These are phyloP conservation scores for Piezodorus guildinii DNA, from an alignment of 1,140 invertebrate genomes.

Conservation along the genomic window DNA sequence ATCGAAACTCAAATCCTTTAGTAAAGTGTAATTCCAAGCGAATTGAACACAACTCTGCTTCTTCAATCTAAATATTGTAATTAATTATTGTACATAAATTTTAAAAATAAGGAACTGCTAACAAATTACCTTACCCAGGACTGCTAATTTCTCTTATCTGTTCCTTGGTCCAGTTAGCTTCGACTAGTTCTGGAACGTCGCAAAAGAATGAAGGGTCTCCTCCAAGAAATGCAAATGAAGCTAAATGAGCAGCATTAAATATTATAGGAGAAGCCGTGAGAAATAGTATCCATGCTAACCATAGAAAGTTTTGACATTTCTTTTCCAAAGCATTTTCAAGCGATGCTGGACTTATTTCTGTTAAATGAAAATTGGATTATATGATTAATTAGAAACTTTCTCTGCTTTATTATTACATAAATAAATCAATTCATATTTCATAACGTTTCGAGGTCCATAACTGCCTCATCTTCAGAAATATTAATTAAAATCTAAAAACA, in stretches of 20 bases:
- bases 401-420: too few relatives aligned
- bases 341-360: not conserved
- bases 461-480: too few relatives aligned
- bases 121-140: constrained; percentile 24
- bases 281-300: constrained; percentile 37
- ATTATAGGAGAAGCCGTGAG: constrained; percentile 39
- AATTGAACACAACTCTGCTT: constrained; percentile 34
- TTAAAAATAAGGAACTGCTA: too few relatives aligned
- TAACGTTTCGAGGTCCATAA: too few relatives aligned
- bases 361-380: too few relatives aligned
- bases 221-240: constrained; percentile 42
- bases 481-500: too few relatives aligned
- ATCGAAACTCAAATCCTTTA: constrained; percentile 35
- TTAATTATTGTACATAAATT: too few relatives aligned
- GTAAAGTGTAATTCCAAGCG: constrained; percentile 37
- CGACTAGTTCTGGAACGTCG: constrained; percentile 34
- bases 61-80: not conserved
- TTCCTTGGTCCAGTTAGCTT: constrained; percentile 38
- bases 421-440: too few relatives aligned
- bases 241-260: constrained; percentile 42
- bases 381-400: too few relatives aligned
- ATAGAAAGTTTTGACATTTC: constrained; percentile 27
- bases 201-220: constrained; percentile 42
- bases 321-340: constrained; percentile 27
- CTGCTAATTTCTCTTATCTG: constrained; percentile 38